A percentile compares a stretch with the other conserved stretches of the same genome.
These are phyloP conservation scores for Orthochromis malagaraziensis DNA, from an alignment of 2,113 vertebrate species.

Conservation along the genomic window DNA sequence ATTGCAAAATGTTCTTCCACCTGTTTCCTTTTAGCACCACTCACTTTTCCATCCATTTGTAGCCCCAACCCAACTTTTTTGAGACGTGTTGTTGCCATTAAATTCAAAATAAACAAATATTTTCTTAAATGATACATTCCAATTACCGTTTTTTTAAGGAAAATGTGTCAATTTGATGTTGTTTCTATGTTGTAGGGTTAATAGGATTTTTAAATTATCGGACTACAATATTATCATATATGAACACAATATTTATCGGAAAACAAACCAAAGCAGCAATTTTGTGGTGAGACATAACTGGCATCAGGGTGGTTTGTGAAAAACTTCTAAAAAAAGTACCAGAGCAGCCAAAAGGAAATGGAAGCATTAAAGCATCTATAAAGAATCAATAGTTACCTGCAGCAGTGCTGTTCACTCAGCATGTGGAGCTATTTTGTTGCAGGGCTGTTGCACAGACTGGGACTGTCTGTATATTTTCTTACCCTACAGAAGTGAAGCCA, in stretches of 20 bases:
- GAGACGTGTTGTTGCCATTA: background rate
- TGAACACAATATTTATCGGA: background rate
- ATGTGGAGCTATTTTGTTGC: background rate
- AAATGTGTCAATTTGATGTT: background rate
- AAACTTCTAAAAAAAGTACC: background rate
- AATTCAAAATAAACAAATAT: background rate
- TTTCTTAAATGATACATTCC: background rate
- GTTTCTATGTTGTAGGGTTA: background rate
- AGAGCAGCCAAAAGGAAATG: background rate
- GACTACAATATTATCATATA: background rate
- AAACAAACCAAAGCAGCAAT: background rate
- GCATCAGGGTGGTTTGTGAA: background rate
- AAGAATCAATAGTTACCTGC: background rate
- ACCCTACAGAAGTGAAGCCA: background rate
- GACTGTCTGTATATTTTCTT: background rate
- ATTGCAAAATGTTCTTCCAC: background rate
- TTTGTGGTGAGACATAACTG: background rate
- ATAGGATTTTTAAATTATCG: accelerated
- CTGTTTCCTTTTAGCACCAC: accelerated
- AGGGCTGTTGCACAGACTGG: background rate
- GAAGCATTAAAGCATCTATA: background rate
- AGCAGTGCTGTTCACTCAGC: background rate
- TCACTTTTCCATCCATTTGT: accelerated
- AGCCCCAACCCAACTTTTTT: background rate
- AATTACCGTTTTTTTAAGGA: accelerated